Evolutionary conservation across 2,888 invertebrate species (phyloP).

Genomic region (Plebejus melissa): DNA sequence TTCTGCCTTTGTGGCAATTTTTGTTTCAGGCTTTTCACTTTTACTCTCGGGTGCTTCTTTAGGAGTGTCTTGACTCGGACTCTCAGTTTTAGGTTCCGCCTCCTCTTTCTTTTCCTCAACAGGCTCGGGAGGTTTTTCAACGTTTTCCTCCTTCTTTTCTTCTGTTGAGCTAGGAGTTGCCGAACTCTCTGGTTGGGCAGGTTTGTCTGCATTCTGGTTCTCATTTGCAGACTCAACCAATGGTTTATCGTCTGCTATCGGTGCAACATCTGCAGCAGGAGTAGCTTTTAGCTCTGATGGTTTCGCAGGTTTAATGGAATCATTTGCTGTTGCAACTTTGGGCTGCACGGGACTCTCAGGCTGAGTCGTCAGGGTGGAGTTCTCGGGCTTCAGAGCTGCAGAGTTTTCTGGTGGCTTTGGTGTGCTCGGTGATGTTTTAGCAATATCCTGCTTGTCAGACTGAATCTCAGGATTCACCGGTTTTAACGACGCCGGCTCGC

Average conservation of each 20-base stretch:
- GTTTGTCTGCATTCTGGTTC: constrained; percentile 54
- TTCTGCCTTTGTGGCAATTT: constrained; percentile 50
- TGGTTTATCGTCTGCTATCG: constrained; percentile 62
- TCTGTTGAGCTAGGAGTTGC: constrained; percentile 51
- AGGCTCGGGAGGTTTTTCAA: constrained; percentile 45
- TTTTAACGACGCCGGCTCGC: constrained; percentile 55
- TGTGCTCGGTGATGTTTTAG: constrained; percentile 69
- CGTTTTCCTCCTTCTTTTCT: constrained; percentile 56
- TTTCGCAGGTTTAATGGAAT: constrained; percentile 61
- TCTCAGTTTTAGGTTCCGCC: constrained; percentile 43
- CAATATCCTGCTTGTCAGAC: constrained; percentile 68
- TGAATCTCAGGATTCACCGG: constrained; percentile 63
- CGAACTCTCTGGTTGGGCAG: constrained; percentile 45
- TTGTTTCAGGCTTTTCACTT: constrained; percentile 47
- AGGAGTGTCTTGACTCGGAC: constrained; percentile 48
- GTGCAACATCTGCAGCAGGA: constrained; percentile 63
- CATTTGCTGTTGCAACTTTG: constrained; percentile 64
- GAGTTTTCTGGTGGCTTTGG: constrained; percentile 66
- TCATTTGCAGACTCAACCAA: constrained; percentile 65
- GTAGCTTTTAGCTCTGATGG: constrained; percentile 62
- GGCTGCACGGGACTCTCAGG: constrained; percentile 55
- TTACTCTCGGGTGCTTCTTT: constrained; percentile 46
- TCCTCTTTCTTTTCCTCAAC: constrained; percentile 51
- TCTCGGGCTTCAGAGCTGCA: constrained; percentile 51
- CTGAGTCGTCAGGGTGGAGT: constrained; percentile 48